Evolutionary conservation across 2,797 vertebrate genomes (phyloP), one percentile per base, ranked within the genome.

Genomic region (Calcarius lapponicus): DNA sequence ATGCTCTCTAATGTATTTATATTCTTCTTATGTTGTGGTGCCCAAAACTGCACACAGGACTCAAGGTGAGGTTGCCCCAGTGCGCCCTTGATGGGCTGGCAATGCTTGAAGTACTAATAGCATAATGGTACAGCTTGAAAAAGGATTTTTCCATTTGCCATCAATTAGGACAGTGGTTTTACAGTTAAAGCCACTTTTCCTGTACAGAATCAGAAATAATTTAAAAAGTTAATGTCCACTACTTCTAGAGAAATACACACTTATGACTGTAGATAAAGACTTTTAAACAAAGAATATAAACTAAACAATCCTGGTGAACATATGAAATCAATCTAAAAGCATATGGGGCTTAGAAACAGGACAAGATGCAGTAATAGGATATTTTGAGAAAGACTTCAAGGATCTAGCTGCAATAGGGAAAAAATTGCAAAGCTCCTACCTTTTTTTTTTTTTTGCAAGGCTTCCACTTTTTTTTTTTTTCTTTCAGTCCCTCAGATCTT

Each of bases 281-380:
- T 89, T 95, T 79, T 67, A 95, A 94, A 91, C 24, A 62, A 83
- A 79, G 17, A 82, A 71, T 61, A 65, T 50, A 95, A 76, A 54
- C 26, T 16, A 12, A 93, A 66, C 34, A 60, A 17, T 67, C 71
- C 38, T 69, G 62, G 58, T 70, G 47, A 92, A 67, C 48, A 36
- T 43, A 48, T 31, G 26, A 84, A 74, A 80, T 86, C 13, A 34
- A 19, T 62, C 62, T 54, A 56, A 95, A 93, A 91, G 45, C 13
- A 69, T 31, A 34, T 10, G 10, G 42, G 82, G 56, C 86, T 87
- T 58, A 84, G 65, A 71, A 56, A 53, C 21, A 75, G 78, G 64
- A 13, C 45, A 86, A 84, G 54, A 34, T 45, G 80, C 13, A 43
- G 10, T 56, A 75, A 65, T 2, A 7, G 60, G 10, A 73, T 32